A percentile compares a stretch with the other conserved stretches of the same genome.
These are phyloP conservation scores for Mohoua ochrocephala DNA, from an alignment of 2,113 vertebrate species.

Conservation along the genomic window DNA sequence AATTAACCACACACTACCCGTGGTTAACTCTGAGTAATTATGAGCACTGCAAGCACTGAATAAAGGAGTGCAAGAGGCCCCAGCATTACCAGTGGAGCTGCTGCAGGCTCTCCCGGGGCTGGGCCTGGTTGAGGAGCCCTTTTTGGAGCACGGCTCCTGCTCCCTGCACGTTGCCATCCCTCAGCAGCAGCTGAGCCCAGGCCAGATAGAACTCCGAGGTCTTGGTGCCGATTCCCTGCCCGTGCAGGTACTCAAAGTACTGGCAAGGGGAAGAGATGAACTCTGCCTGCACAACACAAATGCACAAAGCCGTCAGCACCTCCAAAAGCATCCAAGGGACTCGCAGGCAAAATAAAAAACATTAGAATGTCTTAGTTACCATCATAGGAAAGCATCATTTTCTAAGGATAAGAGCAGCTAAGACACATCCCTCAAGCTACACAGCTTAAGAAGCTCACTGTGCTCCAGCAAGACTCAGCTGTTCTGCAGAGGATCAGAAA, in stretches of 20 bases:
- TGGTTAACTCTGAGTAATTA: not conserved
- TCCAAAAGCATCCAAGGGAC: not conserved
- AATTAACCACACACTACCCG: accelerated
- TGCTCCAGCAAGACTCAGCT: not conserved
- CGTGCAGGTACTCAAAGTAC: not conserved
- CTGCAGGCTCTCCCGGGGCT: not conserved
- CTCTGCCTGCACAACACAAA: not conserved
- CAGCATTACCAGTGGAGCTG: conserved; percentile 15
- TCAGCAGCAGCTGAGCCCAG: conserved; percentile 30
- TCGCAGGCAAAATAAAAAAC: not conserved
- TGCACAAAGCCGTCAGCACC: not conserved
- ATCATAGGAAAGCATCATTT: accelerated
- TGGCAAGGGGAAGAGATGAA: conserved; percentile 29
- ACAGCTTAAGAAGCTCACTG: accelerated
- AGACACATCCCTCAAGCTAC: not conserved
- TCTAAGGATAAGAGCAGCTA: not conserved
- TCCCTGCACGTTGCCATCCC: not conserved
- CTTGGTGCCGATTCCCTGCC: not conserved
- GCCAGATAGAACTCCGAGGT: not conserved
- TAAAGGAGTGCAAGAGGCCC: accelerated
- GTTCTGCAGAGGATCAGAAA: not conserved
- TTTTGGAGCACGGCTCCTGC: conserved; percentile 6
- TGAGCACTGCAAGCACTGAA: not conserved
- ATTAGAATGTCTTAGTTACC: not conserved
- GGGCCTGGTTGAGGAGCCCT: conserved; percentile 23